Evolutionary conservation across 2,888 invertebrate genomes (phyloP), one percentile per base, ranked within the genome.

Genomic region (Hecatera dysodea): DNA sequence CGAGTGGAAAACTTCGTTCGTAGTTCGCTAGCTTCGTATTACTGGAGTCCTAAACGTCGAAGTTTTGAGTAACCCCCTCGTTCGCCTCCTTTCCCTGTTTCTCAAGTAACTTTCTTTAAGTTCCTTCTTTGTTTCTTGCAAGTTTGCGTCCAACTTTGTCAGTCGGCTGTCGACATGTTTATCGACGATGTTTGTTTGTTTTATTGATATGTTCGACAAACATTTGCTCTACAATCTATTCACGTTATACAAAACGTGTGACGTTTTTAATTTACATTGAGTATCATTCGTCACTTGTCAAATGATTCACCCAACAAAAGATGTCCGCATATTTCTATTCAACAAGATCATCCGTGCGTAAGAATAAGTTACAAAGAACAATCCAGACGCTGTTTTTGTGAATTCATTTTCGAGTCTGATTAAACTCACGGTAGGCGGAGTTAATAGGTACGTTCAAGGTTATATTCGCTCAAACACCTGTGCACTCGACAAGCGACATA

Each of bases 121-220:
- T 93, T 94, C 84, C 87, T 90, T 90, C 94, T 93, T 95, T 94
- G 95, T 95, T 94, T 92, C 91, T 86, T 72, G 72, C 81, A 89
- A 94, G 91, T 94, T 94, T 90, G 87, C 82, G 85, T 74, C 72
- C 77, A 93, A 93, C 91, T 93, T 91, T 72, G 87, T 89, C 92
- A 91, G 91, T 90, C 88, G 88, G 80, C 73, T 85, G 85, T 86
- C 88, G 91, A 92, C 91, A 91, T 94, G 90, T 93, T 93, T 94
- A 93, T 92, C 88, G 90, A 90, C 87, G 82, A 83, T 61, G 57
- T 78, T 81, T 86, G 80, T 84, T 83, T 78, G 66, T 75, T 74
- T 69, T 84, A 74, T 81, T 74, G 65, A 71, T 64, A 71, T 74
- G 70, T 74, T 76, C 61, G 66, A 66, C 42, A 67, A 75, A 57